These are phyloP conservation scores for Xanthia togata DNA, from an alignment of 2,888 invertebrate species.

Conservation along the genomic window DNA sequence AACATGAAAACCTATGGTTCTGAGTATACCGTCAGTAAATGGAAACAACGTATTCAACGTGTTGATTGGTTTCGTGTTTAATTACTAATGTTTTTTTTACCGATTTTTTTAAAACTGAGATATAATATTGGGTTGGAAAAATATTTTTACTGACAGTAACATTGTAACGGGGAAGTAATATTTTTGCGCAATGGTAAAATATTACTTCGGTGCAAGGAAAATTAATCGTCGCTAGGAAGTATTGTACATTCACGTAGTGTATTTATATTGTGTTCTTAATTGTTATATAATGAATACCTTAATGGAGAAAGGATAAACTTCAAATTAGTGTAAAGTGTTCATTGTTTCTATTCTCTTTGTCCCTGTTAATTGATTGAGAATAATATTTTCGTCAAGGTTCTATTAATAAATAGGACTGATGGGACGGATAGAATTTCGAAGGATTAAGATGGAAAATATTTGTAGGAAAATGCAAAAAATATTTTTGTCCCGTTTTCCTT, in stretches of 20 bases:
- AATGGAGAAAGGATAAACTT: slow-evolving; percentile 17
- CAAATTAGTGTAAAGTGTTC: neutral
- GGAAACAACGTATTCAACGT: slow-evolving; percentile 13
- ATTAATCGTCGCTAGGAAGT: neutral
- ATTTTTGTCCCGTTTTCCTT: slow-evolving; percentile 31
- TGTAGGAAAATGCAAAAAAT: neutral
- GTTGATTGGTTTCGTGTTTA: slow-evolving; percentile 20
- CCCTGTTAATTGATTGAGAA: neutral
- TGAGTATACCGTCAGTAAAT: neutral
- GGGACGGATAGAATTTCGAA: neutral
- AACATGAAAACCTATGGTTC: neutral
- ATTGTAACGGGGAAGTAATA: neutral
- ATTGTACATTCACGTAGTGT: neutral
- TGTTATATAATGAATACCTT: slow-evolving; percentile 18
- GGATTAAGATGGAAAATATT: slow-evolving; percentile 26
- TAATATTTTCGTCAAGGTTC: slow-evolving; percentile 15
- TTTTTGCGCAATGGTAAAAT: neutral
- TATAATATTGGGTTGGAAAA: neutral
- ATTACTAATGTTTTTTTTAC: slow-evolving; percentile 7
- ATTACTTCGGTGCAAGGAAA: neutral
- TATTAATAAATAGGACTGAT: slow-evolving; percentile 9
- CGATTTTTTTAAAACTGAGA: neutral
- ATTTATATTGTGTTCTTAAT: slow-evolving; percentile 1
- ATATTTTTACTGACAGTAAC: neutral
- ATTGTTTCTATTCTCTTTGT: slow-evolving; percentile 24